Evolutionary conservation across 2,113 vertebrate species (phyloP), one percentile per base, ranked within the genome.

Genomic region (Passer domesticus): DNA sequence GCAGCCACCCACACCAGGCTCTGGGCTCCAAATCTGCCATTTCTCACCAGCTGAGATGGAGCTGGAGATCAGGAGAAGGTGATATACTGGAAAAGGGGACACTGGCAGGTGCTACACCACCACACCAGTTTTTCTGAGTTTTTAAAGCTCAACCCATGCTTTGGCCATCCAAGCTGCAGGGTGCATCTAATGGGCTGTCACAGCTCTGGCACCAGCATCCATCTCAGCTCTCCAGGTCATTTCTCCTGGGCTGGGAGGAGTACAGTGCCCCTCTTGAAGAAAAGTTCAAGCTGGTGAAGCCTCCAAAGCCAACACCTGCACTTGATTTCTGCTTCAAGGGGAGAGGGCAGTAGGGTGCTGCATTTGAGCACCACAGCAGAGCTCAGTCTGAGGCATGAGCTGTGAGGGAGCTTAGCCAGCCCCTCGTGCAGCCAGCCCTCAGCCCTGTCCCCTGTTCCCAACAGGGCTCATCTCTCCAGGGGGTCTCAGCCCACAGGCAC

Each of bases 1-100:
- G 37, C 41, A 1, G 2, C 58, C 21, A n/a, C 41, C 27, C 1
- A 0, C 37, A 7, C 18, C 11, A 15, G 24, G 1, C 44, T 43
- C 33, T 46, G 55, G 13, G 24, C 20, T 62, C n/a, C 64, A 55
- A 33, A 62, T 7, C 6, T 31, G 27, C 0, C 0, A 31, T 15
- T 92, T 49, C 13, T 44, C 31, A 24, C 11, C 20, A 74, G 24
- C 11, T 46, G 43, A 47, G 35, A 3, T 22, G 27, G 44, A 68
- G 13, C 23, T 62, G 60, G n/a, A 84, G 13, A 15, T 46, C 5
- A 2, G 73, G 7, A 37, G 22, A n/a, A 74, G 14, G 43, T 49
- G 33, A 5, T 49, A 2, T 11, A 8, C 2, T 39, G 22, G 47
- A 7, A 70, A 43, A 78, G 58, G 25, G 4, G n/a, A 16, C 47